Conservation (phyloP, 2,113 vertebrate species). For the Oreochromis tanganicae region DNA sequence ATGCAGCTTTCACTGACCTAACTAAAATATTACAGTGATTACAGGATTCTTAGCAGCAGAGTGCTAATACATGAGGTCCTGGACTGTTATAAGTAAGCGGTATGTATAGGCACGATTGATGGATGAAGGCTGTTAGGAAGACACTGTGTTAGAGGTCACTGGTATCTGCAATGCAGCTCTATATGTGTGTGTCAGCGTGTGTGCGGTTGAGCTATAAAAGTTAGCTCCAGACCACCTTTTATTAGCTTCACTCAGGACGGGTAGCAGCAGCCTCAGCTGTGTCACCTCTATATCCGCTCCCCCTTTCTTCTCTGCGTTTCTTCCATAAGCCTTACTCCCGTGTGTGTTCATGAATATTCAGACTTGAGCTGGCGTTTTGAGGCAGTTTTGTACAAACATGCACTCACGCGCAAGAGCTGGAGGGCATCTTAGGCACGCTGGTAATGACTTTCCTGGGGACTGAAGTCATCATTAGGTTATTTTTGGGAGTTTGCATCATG, state of each 20-base stretch:
- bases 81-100: background rate
- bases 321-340: slow-evolving; percentile 7
- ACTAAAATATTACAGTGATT: background rate
- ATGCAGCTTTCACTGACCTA: background rate
- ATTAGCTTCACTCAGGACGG: background rate
- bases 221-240: background rate
- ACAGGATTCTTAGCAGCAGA: background rate
- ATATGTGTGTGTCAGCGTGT: background rate
- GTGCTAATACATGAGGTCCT: background rate
- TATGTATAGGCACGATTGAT: background rate
- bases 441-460: background rate
- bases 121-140: background rate
- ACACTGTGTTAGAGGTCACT: slow-evolving; percentile 40
- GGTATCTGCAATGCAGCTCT: slow-evolving; percentile 51
- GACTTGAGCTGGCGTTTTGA: background rate
- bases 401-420: background rate
- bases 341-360: slow-evolving; percentile 36
- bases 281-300: background rate
- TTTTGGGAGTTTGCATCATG: background rate
- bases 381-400: background rate
- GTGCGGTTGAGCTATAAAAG: background rate
- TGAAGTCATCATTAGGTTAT: slow-evolving; percentile 23
- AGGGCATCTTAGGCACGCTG: background rate
- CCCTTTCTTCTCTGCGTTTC: background rate
- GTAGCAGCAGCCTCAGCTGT: background rate